Evolutionary conservation across 2,113 vertebrate genomes (phyloP), one percentile per base, ranked within the genome.

Genomic region (Cephalophus harveyi): DNA sequence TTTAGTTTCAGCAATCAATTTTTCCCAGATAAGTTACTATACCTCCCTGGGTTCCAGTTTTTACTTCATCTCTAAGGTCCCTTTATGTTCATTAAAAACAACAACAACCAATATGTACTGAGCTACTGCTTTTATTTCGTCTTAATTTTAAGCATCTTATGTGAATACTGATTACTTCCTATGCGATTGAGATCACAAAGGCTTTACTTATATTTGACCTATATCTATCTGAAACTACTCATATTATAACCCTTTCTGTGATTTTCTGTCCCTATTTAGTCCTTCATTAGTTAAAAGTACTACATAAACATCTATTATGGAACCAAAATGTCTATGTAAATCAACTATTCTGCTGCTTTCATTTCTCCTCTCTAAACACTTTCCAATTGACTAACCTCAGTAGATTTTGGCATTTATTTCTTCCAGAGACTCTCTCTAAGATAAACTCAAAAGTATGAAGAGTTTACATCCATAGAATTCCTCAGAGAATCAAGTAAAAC

Each of bases 71-170:
- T 88, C 54, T 88, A 78, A 83, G 84, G 36, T 76, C n/a, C 2
- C 25, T 83, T 82, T 52, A 71, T 64, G 33, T 92, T 64, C 48
- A 13, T 91, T 54, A 43, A 83, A 54, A 88, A 43, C 21, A 16
- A 86, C 33, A 97, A 78, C 81, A 59, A 88, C 21, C 33, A 27
- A 52, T 23, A 40, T 89, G n/a, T 86, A 93, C 30, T 48, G 92
- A 91, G 50, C 10, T 43, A 89, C 17, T 96, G 33, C 10, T 14
- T 93, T 95, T 93, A 95, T 93, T 93, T 33, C 1, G 54, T 84
- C 36, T 93, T 96, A 96, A 96, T 93, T 86, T 96, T 95, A 95
- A 95, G 83, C n/a, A 95, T 87, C 50, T 55, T 13, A 15, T 60
- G 85, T 89, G 55, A 97, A 94, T 46, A 95, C 6, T 93, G 62